Evolutionary conservation across 2,113 vertebrate genomes (phyloP).

Genomic region (Pelecanus crispus): DNA sequence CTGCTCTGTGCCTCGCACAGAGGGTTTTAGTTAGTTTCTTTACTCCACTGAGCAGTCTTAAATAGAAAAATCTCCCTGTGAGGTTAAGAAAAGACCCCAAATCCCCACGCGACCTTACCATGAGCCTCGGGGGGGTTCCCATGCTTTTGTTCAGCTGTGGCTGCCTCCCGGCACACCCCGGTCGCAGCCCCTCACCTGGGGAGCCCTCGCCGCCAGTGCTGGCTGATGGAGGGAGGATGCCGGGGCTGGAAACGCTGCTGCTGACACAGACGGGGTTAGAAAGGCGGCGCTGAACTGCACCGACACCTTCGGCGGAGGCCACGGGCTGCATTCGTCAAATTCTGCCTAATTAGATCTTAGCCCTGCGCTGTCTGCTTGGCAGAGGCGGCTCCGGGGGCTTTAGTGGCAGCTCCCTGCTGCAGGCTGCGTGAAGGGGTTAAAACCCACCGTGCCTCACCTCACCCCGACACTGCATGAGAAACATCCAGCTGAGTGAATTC

Average conservation of each 20-base stretch:
- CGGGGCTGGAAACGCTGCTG: background rate
- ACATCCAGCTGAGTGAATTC: background rate
- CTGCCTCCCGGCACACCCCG: background rate
- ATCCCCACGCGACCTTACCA: rapidly evolving
- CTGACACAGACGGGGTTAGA: rapidly evolving
- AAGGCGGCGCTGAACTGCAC: background rate
- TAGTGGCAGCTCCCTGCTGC: background rate
- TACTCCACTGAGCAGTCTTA: background rate
- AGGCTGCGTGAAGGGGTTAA: background rate
- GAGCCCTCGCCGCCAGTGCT: too few relatives aligned
- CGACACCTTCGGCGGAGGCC: background rate
- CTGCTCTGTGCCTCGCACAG: background rate
- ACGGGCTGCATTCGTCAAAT: background rate
- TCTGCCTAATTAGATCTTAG: background rate
- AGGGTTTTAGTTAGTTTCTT: background rate
- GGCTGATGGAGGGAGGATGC: background rate
- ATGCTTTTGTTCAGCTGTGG: background rate
- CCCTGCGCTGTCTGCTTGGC: background rate
- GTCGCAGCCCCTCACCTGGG: background rate
- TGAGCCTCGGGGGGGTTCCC: too few relatives aligned
- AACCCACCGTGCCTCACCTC: too few relatives aligned
- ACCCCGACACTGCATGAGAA: background rate
- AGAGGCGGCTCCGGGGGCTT: background rate
- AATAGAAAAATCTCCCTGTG: background rate
- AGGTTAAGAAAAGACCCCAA: too few relatives aligned